Evolutionary conservation across 2,888 invertebrate species (phyloP), one percentile per base, ranked within the genome.

Genomic region (Salpingus planirostris): DNA sequence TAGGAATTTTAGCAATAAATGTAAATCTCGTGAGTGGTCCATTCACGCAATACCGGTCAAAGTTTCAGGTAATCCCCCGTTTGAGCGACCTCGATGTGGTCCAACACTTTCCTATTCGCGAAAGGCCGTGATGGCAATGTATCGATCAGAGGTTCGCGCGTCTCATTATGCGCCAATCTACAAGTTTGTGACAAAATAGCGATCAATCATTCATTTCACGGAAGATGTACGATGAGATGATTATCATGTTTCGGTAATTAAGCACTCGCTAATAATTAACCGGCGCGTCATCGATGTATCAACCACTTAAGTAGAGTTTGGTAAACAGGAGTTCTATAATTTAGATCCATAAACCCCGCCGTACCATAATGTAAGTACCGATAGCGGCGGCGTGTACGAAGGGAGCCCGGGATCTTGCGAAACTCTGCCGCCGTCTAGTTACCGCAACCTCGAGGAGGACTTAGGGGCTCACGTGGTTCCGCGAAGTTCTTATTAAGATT

Each of bases 221-320:
- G 49, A 58, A 55, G 55, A 59, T 56, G 57, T 57, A 57, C 51
- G 56, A 57, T 50, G 52, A 53, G 57, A 55, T 59, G 54, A 57
- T 57, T 52, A 57, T 49, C 54, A 49, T 56, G 59, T 59, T 52
- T 49, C 45, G 41, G 53, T 59, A 59, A 61, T 61, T 59, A 60
- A 55, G 55, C 54, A 48, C 54, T 55, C 48, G 51, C 52, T 52
- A 54, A 59, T 60, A 60, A 61, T 61, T 59, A 57, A 57, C 55
- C 48, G 50, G 36, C 46, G 48, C 57, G 55, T 57, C 56, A 54
- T 55, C 57, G 53, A 55, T 55, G 54, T 56, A 57, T 57, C 50
- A 54, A 50, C 50, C 55, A 55, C 55, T 56, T 55, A 51, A 49
- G 44, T 34, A 29, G 41, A 52, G 43, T 49, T 52, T 48, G 44